A percentile compares a stretch with the other conserved stretches of the same genome.
phyloP scores from a whole-genome alignment of 1,140 invertebrate genomes.

The Caenorhabditis latens region DNA sequence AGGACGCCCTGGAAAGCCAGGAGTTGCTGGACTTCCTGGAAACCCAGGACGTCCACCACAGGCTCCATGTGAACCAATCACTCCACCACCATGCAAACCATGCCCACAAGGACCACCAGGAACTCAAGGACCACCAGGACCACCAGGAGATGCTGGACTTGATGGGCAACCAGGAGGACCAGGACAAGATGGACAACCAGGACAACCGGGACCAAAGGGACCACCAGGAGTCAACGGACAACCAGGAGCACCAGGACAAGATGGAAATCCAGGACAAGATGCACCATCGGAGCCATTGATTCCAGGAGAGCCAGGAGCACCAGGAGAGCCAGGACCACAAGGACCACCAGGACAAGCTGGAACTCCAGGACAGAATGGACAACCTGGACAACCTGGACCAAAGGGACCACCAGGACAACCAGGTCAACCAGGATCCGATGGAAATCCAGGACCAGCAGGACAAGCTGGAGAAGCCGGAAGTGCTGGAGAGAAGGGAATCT shows the following conservation, averaged over 20 bases:
- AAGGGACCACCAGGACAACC: conserved; percentile 41
- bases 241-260: conserved; percentile 64
- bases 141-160: conserved; percentile 48
- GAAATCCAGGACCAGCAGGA: conserved; percentile 46
- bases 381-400: conserved; percentile 36
- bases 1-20: conserved; percentile 64
- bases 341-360: conserved; percentile 65
- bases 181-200: conserved; percentile 62
- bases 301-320: conserved; percentile 64
- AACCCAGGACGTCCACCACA: conserved; percentile 54
- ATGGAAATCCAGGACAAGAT: conserved; percentile 61
- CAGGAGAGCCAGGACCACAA: conserved; percentile 60
- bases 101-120: conserved; percentile 49
- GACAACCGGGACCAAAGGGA: conserved; percentile 60
- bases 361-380: conserved; percentile 63
- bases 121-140: conserved; percentile 47
- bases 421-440: conserved; percentile 37
- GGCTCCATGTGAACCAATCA: conserved; percentile 41
- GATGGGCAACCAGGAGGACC: conserved; percentile 52
- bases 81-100: conserved; percentile 41
- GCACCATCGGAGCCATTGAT: conserved; percentile 61
- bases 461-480: conserved; percentile 34
- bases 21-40: conserved; percentile 62
- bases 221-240: conserved; percentile 62
- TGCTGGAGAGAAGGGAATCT: conserved; percentile 45